A percentile compares a stretch with the other conserved stretches of the same genome.
phyloP scores from a whole-genome alignment of 2,888 invertebrate species.

The Cephonodes hylas region DNA sequence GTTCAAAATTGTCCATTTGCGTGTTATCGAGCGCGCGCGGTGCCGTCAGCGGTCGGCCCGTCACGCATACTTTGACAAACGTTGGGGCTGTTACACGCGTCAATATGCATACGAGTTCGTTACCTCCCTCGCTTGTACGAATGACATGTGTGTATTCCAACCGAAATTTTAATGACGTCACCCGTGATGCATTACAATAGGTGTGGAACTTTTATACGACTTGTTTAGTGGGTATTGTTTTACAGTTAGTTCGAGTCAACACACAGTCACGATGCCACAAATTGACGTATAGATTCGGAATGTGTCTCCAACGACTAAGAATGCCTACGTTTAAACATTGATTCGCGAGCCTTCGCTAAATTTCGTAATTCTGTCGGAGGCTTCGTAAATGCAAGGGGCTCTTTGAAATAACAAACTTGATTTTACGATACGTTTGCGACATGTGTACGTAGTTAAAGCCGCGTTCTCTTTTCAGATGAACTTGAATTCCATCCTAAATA shows the following conservation, averaged over 20 bases:
- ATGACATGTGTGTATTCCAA: constrained; percentile 16
- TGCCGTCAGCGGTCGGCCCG: constrained; percentile 19
- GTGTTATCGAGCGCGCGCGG: constrained; percentile 35
- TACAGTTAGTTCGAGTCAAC: background rate
- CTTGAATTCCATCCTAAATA: constrained; percentile 26
- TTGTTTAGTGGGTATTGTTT: background rate
- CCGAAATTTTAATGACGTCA: background rate
- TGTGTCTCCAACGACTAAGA: background rate
- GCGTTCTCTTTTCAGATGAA: constrained; percentile 18
- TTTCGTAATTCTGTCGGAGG: background rate
- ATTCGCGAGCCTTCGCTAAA: background rate
- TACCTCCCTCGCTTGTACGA: constrained; percentile 22
- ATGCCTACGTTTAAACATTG: background rate
- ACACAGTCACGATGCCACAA: background rate
- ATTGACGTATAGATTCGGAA: background rate
- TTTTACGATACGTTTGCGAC: constrained; percentile 11
- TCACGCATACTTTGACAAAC: constrained; percentile 41
- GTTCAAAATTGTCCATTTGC: constrained; percentile 40
- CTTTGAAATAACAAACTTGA: background rate
- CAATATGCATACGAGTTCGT: constrained; percentile 43
- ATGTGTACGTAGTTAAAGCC: constrained; percentile 4
- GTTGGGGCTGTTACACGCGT: constrained; percentile 47
- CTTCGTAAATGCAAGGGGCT: background rate
- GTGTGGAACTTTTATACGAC: background rate
- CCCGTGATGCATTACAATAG: background rate